Base-by-base conservation (phyloP, 1,140 invertebrate species). In the Trichogramma pretiosum region DNA sequence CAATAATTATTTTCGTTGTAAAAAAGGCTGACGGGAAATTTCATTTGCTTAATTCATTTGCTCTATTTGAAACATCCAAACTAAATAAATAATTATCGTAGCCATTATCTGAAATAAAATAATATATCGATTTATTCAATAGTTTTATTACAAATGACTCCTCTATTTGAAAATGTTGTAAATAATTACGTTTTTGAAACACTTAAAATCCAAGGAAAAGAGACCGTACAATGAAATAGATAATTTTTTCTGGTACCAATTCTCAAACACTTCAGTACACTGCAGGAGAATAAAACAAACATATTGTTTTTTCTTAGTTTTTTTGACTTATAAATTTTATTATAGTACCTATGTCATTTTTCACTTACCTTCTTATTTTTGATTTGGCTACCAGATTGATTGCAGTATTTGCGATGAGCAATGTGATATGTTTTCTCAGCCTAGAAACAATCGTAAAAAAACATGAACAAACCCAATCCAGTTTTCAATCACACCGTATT, bases 61-160 rank as follows among this genome's bases (percentile, higher is more conserved):
- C 24, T 42, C 40, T n/a, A 42, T 19, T 18, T 42, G 40, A 19
- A 42, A 7, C 40, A 42, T 42, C 9, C 30, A 21, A 32, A 42
- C 5, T 19, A 33, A 3, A 14, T 33, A 33, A 11, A 26, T 42
- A 11, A 18, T 42, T 0, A 23, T 16, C 1, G 40, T 42, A 32
- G 28, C 33, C 10, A 42, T 11, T n/a, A 42, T 21, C 40, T 42
- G 10, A 18, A 42, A 32, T 3, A 42, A 21, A 1, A 42, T 19
- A 11, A 7, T 22, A 38, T 10, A 30, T 41, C 18, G 4, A 9
- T 21, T 5, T 24, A 24, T 24, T 19, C 7, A 24, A 14, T 39
- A 24, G 16, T 24, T 24, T 5, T 39, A n/a, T 3, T 26, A 1
- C 1, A 17, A 37, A 21, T 9, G n/a, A n/a, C 11, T 28, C 11